Conservation (phyloP, 2,888 invertebrate species). For the Spatulosminthurus flaviceps region DNA sequence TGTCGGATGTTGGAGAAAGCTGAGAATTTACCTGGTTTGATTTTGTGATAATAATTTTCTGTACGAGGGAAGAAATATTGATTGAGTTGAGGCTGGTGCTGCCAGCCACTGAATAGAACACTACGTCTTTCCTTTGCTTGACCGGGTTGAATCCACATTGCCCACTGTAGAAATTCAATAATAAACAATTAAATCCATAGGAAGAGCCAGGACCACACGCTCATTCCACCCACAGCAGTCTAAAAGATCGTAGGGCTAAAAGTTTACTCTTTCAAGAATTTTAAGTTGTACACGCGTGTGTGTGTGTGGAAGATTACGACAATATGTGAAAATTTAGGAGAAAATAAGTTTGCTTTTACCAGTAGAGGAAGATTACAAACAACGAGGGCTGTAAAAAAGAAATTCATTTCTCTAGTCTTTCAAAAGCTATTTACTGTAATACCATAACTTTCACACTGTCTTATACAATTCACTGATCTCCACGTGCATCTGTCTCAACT, state of each 20-base stretch:
- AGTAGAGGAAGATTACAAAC: conserved; percentile 19
- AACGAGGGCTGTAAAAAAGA: conserved; percentile 2
- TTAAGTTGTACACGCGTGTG: too few relatives aligned
- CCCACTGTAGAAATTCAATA: conserved; percentile 25
- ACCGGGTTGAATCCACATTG: conserved; percentile 31
- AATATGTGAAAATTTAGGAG: neutral
- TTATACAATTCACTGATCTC: too few relatives aligned
- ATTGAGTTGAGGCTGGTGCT: conserved; percentile 56
- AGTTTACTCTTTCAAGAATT: too few relatives aligned
- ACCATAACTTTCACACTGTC: neutral
- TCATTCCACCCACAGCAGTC: too few relatives aligned
- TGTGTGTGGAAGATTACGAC: too few relatives aligned
- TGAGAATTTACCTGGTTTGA: conserved; percentile 60
- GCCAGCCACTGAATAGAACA: conserved; percentile 57
- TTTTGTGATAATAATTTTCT: conserved; percentile 62
- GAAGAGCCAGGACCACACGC: neutral
- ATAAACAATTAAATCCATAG: neutral
- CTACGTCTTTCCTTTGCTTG: conserved; percentile 44
- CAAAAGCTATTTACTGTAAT: neutral
- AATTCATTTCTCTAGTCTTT: neutral
- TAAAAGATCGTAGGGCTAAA: too few relatives aligned
- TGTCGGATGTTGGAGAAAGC: too few relatives aligned
- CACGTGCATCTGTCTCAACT: neutral
- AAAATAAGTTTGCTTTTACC: conserved; percentile 9
- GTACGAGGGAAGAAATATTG: conserved; percentile 61